A percentile compares a stretch with the other conserved stretches of the same genome.
Conservation (phyloP, 2,113 vertebrate genomes). For the Chamaetylas fuelleborni region DNA sequence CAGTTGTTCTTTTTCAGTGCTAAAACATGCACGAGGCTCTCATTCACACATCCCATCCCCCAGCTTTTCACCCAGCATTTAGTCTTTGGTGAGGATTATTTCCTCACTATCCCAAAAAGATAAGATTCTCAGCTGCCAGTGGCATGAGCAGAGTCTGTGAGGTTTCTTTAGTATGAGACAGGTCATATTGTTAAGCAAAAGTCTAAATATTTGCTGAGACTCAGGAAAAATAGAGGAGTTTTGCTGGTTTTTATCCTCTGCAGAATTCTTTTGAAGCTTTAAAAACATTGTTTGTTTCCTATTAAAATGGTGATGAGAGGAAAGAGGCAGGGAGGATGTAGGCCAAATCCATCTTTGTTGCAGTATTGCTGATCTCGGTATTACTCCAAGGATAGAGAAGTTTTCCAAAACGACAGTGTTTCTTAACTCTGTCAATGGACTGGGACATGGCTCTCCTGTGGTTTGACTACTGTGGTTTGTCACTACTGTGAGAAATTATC, state of each 20-base stretch:
- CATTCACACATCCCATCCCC: neutral
- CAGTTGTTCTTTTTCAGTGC: neutral
- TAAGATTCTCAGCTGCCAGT: neutral
- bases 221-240: neutral
- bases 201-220: neutral
- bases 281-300: neutral
- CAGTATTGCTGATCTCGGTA: neutral
- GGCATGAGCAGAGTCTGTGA: neutral
- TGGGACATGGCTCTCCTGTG: slow-evolving; percentile 52
- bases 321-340: neutral
- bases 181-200: neutral
- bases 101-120: neutral
- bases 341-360: neutral
- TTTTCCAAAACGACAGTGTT: slow-evolving; percentile 26
- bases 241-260: neutral
- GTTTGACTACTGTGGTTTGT: slow-evolving; percentile 65
- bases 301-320: slow-evolving; percentile 8
- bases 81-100: neutral
- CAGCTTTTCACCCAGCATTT: neutral
- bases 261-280: neutral
- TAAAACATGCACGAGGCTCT: neutral
- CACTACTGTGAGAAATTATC: slow-evolving; percentile 55
- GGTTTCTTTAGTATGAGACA: neutral
- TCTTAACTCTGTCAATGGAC: slow-evolving; percentile 32
- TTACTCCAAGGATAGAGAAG: neutral